A percentile compares a stretch with the other conserved stretches of the same genome.
These are phyloP conservation scores for Podargus strigoides DNA, from an alignment of 2,797 vertebrate genomes.

Conservation along the genomic window DNA sequence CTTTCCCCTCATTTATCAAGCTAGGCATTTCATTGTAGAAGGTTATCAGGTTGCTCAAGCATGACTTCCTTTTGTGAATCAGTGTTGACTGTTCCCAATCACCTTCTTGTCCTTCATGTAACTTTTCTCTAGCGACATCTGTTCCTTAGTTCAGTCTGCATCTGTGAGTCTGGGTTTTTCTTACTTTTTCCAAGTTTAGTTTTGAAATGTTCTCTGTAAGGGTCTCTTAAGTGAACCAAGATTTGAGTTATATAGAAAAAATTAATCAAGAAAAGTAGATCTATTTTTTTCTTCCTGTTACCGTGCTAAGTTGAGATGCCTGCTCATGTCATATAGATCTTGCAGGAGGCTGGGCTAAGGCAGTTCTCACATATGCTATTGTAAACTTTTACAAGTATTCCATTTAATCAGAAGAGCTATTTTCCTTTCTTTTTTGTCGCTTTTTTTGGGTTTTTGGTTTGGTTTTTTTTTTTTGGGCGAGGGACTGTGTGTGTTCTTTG, in stretches of 20 bases:
- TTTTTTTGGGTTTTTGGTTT: not conserved
- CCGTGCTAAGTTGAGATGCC: not conserved
- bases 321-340: not conserved
- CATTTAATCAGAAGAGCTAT: not conserved
- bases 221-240: not conserved
- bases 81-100: not conserved
- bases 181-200: not conserved
- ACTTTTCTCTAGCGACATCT: not conserved
- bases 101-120: not conserved
- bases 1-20: not conserved
- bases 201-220: not conserved
- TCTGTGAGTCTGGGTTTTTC: no score
- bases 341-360: not conserved
- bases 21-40: not conserved
- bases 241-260: not conserved
- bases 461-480: not conserved
- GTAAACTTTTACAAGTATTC: not conserved
- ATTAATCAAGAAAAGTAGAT: not conserved
- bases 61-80: not conserved
- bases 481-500: rapidly evolving
- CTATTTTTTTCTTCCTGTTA: not conserved
- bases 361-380: not conserved
- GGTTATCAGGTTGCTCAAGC: not conserved
- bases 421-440: not conserved
- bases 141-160: not conserved